Base-by-base conservation (phyloP, 2,113 vertebrate genomes). In the Mirounga angustirostris region DNA sequence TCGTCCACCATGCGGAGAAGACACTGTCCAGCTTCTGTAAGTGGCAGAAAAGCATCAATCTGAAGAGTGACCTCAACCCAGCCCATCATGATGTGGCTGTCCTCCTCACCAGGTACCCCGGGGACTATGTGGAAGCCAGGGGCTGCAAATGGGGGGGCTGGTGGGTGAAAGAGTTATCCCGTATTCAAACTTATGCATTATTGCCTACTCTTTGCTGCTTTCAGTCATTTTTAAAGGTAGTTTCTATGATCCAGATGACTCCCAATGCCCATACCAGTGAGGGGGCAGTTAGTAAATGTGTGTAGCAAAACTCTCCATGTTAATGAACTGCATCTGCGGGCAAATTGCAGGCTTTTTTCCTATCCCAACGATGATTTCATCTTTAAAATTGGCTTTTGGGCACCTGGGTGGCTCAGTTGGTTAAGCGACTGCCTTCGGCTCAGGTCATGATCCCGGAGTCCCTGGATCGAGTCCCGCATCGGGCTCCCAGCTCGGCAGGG, bases 31-130 rank as follows among this genome's bases (percentile, higher is more conserved):
- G 99, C 98, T 99, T 99, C 99, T 99, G 99, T 97, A 99, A 99
- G 84, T 99, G 99, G 99, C 99, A 99, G 98, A 99, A 99, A 98
- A 99, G 99, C 88, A 99, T 99, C 88, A 99, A 99, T 93, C 99
- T 99, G 5, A 99, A 99, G 98, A 99, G 99, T 63, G 99, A 99
- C 89, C 98, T 99, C n/a, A 99, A 99, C 94, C 99, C 99, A 2
- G 99, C 99, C n/a, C 99, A 99, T 96, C 99, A 99, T 0, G 99
- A 99, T 2, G 98, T 99, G 46, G 99, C 99, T 0, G 99, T 99
- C 65, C 98, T 99, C 92, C 98, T 99, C 46, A 99, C 99, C 94
- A 99, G 99, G 99, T 99, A 99, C 36, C 12, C 12, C 24, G 13
- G 87, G 56, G 67, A n/a, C 54, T 52, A 19, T 0, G 0, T 12